Conservation (phyloP, 2,797 vertebrate species). For the Mormyrops attenuatus region DNA sequence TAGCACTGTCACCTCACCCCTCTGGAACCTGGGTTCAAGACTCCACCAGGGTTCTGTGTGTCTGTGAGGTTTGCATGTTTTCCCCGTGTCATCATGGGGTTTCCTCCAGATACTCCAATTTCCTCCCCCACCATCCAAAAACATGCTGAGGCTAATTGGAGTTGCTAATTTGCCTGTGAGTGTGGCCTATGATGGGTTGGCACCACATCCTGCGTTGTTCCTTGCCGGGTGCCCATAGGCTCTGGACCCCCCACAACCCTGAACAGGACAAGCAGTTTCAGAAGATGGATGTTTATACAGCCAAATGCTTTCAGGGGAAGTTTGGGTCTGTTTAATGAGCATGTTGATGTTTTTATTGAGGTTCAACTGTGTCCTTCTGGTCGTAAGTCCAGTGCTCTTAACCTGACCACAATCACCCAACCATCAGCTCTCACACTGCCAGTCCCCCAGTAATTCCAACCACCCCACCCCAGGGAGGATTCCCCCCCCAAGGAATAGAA, state of each 20-base stretch:
- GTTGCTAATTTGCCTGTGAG: too few species aligned
- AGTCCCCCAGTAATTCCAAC: background rate
- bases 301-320: background rate
- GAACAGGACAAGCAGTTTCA: background rate
- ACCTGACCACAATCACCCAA: background rate
- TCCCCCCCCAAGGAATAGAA: background rate
- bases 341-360: background rate
- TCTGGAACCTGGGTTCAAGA: too few species aligned
- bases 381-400: background rate
- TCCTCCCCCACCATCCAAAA: too few species aligned
- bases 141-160: too few species aligned
- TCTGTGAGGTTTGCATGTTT: background rate
- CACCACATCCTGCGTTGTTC: background rate
- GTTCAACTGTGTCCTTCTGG: background rate
- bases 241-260: background rate
- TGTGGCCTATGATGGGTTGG: too few species aligned
- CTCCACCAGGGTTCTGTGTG: background rate
- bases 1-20: too few species aligned
- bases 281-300: background rate
- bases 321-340: background rate
- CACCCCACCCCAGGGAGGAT: background rate
- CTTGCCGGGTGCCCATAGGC: background rate
- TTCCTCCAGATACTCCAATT: too few species aligned
- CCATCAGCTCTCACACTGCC: background rate
- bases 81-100: background rate